phyloP scores from a whole-genome alignment of 2,888 invertebrate genomes.

The Apamea sordens region DNA sequence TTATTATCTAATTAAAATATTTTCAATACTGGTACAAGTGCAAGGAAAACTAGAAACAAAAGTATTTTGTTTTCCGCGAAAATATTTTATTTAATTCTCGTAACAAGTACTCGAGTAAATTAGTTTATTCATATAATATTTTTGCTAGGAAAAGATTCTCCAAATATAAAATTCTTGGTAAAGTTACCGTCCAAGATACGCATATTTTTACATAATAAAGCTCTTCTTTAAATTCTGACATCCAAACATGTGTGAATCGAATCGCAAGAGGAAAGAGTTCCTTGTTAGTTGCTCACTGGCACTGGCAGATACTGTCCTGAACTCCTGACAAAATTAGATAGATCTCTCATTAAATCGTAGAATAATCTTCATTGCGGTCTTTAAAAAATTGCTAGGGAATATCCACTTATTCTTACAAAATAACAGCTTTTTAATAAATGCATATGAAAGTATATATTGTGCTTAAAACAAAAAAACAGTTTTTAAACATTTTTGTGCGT shows the following conservation, averaged over 20 bases:
- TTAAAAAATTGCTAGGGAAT: too few species aligned
- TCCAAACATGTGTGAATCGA: background rate
- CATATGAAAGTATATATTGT: too few species aligned
- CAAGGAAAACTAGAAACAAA: background rate
- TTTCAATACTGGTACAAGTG: background rate
- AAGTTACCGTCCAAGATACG: background rate
- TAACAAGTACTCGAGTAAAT: background rate
- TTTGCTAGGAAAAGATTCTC: background rate
- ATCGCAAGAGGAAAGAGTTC: slow-evolving; percentile 2
- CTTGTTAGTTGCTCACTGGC: background rate
- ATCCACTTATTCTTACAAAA: too few species aligned
- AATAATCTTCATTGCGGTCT: background rate
- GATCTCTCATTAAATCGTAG: background rate
- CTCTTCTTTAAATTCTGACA: slow-evolving; percentile 10
- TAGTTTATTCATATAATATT: slow-evolving; percentile 1
- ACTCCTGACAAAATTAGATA: background rate
- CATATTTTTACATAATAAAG: slow-evolving; percentile 1
- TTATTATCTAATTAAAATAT: background rate
- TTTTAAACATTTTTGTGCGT: too few species aligned
- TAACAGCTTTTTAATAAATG: too few species aligned
- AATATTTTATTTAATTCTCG: background rate
- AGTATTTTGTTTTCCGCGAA: background rate
- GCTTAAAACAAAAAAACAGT: too few species aligned
- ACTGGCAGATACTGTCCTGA: background rate
- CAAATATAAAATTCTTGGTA: background rate